These are phyloP conservation scores for Timandra comae DNA, from an alignment of 2,888 invertebrate species.

Conservation along the genomic window DNA sequence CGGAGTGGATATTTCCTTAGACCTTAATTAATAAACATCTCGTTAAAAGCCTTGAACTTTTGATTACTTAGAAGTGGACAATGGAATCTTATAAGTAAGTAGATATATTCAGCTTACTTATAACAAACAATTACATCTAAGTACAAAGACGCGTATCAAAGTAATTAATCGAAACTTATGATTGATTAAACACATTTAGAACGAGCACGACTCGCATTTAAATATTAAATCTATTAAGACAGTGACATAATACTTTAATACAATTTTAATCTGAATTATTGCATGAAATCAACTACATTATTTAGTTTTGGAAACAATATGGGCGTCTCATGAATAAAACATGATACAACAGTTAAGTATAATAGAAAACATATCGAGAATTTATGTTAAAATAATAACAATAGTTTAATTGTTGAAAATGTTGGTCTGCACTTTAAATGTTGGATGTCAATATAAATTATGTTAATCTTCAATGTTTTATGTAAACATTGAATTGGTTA, in stretches of 20 bases:
- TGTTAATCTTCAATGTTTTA: slow-evolving; percentile 12
- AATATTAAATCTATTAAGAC: slow-evolving; percentile 69
- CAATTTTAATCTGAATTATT: slow-evolving; percentile 69
- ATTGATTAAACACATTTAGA: slow-evolving; percentile 75
- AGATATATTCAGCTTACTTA: slow-evolving; percentile 54
- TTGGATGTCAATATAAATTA: slow-evolving; percentile 18
- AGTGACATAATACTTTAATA: slow-evolving; percentile 70
- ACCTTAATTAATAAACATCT: slow-evolving; percentile 72
- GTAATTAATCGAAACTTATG: slow-evolving; percentile 74
- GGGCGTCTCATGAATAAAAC: slow-evolving; percentile 58
- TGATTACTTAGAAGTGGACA: slow-evolving; percentile 63
- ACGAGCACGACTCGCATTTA: slow-evolving; percentile 70
- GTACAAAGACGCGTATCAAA: slow-evolving; percentile 61
- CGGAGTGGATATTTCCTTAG: slow-evolving; percentile 50
- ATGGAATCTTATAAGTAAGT: slow-evolving; percentile 62
- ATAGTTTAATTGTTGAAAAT: slow-evolving; percentile 54
- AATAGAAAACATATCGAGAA: slow-evolving; percentile 54
- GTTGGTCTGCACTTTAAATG: slow-evolving; percentile 27
- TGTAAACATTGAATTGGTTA: slow-evolving; percentile 14
- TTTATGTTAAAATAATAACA: slow-evolving; percentile 57
- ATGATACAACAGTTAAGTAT: slow-evolving; percentile 45
- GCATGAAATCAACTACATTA: slow-evolving; percentile 58
- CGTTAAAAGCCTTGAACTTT: slow-evolving; percentile 71
- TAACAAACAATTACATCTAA: slow-evolving; percentile 44
- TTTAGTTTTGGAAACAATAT: slow-evolving; percentile 67